These are phyloP conservation scores for Mesoligia furuncula DNA, from an alignment of 2,888 invertebrate genomes.

Conservation along the genomic window DNA sequence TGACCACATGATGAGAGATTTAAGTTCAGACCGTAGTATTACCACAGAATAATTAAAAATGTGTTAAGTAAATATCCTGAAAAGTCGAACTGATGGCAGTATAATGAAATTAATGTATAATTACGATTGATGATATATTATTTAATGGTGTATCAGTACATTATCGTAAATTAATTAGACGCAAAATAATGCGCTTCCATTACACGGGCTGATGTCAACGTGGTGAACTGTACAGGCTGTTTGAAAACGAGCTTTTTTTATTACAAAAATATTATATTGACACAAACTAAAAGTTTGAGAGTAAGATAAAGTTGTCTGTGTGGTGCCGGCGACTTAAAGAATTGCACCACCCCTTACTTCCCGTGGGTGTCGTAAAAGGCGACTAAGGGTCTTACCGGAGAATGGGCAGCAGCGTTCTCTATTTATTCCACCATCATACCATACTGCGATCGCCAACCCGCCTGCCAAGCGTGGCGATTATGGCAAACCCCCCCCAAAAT, in stretches of 20 bases:
- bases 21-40: background rate
- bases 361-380: too few relatives aligned
- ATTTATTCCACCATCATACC: too few relatives aligned
- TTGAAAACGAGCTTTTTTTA: slow-evolving; percentile 8
- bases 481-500: too few relatives aligned
- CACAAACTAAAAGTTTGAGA: background rate
- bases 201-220: slow-evolving; percentile 74
- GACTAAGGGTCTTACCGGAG: too few relatives aligned
- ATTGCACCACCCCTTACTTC: too few relatives aligned
- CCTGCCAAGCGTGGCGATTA: too few relatives aligned
- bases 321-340: too few relatives aligned
- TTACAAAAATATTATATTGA: background rate
- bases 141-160: slow-evolving; percentile 75
- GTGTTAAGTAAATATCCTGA: slow-evolving; percentile 23
- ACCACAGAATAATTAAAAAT: background rate
- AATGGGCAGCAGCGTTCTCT: too few relatives aligned
- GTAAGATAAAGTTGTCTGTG: background rate
- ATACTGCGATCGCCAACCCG: too few relatives aligned
- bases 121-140: slow-evolving; percentile 67
- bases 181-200: slow-evolving; percentile 79
- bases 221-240: slow-evolving; percentile 65
- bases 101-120: slow-evolving; percentile 52
- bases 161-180: slow-evolving; percentile 86
- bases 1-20: background rate
- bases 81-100: slow-evolving; percentile 38